These are phyloP conservation scores for Ischnura elegans DNA, from an alignment of 2,888 invertebrate species.

Conservation along the genomic window DNA sequence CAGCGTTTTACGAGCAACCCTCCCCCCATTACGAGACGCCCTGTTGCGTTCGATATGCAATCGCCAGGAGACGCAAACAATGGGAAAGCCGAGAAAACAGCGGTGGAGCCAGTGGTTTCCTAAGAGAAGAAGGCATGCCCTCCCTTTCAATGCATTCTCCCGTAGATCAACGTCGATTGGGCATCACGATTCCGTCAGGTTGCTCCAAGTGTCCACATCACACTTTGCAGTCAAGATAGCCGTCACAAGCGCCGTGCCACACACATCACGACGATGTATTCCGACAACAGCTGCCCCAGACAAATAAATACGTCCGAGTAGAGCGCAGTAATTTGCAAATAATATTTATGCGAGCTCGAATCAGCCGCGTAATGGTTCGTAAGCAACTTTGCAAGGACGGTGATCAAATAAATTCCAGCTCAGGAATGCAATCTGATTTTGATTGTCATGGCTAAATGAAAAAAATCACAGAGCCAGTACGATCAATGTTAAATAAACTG, in stretches of 20 bases:
- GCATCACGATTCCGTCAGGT: neutral
- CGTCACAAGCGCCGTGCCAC: neutral
- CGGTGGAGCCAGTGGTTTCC: neutral
- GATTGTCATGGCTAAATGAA: too few relatives aligned
- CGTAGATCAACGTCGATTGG: conserved; percentile 4
- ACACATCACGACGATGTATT: neutral
- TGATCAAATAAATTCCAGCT: neutral
- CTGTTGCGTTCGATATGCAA: neutral
- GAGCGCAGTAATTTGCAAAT: neutral
- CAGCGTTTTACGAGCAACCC: neutral
- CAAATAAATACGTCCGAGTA: neutral
- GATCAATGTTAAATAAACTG: too few relatives aligned
- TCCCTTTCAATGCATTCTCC: conserved; percentile 19
- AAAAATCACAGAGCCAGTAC: too few relatives aligned
- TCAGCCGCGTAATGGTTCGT: neutral
- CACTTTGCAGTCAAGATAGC: neutral
- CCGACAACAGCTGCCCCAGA: neutral
- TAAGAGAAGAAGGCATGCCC: neutral
- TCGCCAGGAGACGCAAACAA: neutral
- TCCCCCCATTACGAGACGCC: neutral
- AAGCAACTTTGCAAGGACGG: neutral
- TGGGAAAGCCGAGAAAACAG: neutral
- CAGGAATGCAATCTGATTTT: too few relatives aligned
- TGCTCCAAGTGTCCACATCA: neutral
- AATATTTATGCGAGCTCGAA: neutral